A percentile compares a stretch with the other conserved stretches of the same genome.
Conservation (phyloP, 1,140 invertebrate genomes). For the Neelides sp. region DNA sequence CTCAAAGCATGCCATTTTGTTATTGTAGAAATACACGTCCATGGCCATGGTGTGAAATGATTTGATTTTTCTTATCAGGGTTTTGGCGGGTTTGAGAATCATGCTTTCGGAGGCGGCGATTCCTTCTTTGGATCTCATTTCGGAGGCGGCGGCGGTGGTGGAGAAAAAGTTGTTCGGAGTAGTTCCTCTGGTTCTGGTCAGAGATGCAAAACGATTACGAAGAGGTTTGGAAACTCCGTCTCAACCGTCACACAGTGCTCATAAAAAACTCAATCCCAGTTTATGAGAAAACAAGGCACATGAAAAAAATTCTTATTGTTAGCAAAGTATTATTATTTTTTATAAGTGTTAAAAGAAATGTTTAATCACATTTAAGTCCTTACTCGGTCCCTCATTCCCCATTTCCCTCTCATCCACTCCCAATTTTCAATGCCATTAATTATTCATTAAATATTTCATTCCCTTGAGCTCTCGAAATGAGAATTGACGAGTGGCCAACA, state of each 20-base stretch:
- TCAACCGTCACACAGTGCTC: constrained; percentile 40
- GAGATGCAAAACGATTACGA: constrained; percentile 36
- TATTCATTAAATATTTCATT: too few relatives aligned
- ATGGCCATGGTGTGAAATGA: neutral
- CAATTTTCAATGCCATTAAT: too few relatives aligned
- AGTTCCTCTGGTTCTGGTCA: constrained; percentile 26
- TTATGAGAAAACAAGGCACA: too few relatives aligned
- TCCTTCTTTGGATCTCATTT: constrained; percentile 33
- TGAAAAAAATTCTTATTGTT: too few relatives aligned
- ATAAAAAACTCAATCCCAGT: constrained; percentile 19
- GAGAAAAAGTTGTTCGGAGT: neutral
- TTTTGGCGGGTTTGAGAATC: constrained; percentile 19
- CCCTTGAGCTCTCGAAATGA: too few relatives aligned
- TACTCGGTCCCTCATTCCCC: too few relatives aligned
- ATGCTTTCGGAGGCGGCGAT: constrained; percentile 30
- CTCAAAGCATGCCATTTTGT: neutral
- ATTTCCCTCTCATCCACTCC: too few relatives aligned
- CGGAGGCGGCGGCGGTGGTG: constrained; percentile 9
- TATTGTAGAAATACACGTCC: neutral
- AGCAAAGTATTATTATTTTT: too few relatives aligned
- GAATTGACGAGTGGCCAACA: too few relatives aligned
- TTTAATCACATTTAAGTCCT: too few relatives aligned
- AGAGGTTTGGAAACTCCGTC: constrained; percentile 37
- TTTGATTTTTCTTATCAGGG: constrained; percentile 18
- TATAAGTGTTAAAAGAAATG: too few relatives aligned